A percentile compares a stretch with the other conserved stretches of the same genome.
phyloP scores from a whole-genome alignment of 2,797 vertebrate species.

The Mormyrops attenuatus region DNA sequence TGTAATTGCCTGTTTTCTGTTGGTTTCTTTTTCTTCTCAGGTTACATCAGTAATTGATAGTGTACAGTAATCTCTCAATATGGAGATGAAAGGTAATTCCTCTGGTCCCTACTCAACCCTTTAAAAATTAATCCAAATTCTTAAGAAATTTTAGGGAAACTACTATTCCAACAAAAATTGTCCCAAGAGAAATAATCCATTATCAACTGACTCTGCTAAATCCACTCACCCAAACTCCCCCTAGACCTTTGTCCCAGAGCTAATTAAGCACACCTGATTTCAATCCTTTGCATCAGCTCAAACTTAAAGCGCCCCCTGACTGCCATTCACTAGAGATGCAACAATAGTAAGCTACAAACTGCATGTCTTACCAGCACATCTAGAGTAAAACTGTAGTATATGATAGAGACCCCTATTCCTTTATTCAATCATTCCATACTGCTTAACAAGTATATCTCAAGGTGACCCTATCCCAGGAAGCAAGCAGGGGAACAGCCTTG shows the following conservation, averaged over 20 bases:
- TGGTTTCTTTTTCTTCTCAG: neutral
- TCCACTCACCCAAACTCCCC: neutral
- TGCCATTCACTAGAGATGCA: neutral
- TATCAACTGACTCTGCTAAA: neutral
- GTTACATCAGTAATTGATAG: neutral
- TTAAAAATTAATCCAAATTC: neutral
- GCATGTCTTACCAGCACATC: neutral
- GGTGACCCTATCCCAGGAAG: neutral
- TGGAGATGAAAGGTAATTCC: neutral
- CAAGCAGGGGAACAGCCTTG: neutral
- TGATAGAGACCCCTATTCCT: neutral
- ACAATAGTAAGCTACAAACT: neutral
- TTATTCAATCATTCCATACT: neutral
- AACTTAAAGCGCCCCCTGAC: neutral
- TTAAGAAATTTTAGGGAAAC: neutral
- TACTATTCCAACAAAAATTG: neutral
- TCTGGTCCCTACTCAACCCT: neutral
- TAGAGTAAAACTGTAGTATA: neutral
- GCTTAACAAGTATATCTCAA: neutral
- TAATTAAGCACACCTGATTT: neutral
- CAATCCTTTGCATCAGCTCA: neutral
- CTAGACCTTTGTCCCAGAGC: neutral
- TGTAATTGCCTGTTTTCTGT: neutral
- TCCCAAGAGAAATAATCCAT: neutral
- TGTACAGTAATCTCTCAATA: neutral